phyloP scores from a whole-genome alignment of 2,888 invertebrate genomes.

The Dilophus febrilis region DNA sequence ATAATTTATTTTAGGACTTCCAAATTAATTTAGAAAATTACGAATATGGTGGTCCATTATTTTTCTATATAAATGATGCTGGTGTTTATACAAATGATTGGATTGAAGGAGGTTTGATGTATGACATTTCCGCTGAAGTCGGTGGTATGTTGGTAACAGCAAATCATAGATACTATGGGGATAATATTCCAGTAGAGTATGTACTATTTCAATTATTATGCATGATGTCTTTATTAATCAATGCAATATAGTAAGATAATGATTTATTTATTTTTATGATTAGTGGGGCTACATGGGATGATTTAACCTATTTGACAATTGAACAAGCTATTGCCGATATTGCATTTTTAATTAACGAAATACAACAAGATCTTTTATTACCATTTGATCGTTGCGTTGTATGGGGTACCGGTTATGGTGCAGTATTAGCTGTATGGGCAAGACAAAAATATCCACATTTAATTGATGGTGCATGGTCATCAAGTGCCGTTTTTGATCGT shows the following conservation, averaged over 20 bases:
- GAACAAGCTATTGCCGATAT: slow-evolving; percentile 6
- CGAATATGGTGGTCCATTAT: background rate
- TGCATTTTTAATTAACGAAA: slow-evolving; percentile 1
- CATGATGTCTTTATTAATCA: too few relatives aligned
- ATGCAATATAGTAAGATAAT: too few relatives aligned
- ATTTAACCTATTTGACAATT: slow-evolving; percentile 5
- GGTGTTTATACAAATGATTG: background rate
- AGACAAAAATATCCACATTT: slow-evolving; percentile 6
- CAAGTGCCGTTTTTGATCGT: background rate
- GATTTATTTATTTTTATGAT: too few relatives aligned
- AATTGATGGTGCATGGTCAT: slow-evolving; percentile 7
- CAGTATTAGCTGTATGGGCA: slow-evolving; percentile 3
- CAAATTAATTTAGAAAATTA: background rate
- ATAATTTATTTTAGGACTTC: too few relatives aligned
- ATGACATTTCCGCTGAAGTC: slow-evolving; percentile 4
- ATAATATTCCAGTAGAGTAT: slow-evolving; percentile 2
- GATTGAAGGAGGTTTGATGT: background rate
- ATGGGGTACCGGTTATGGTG: slow-evolving; percentile 6
- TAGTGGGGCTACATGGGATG: slow-evolving; percentile 2
- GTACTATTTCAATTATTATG: too few relatives aligned
- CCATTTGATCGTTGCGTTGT: slow-evolving; percentile 2
- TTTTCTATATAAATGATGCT: background rate
- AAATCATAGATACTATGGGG: slow-evolving; percentile 5
- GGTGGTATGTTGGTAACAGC: slow-evolving; percentile 2
- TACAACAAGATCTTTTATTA: background rate